Conservation (phyloP, 2,113 vertebrate species). For the Hucho hucho region DNA sequence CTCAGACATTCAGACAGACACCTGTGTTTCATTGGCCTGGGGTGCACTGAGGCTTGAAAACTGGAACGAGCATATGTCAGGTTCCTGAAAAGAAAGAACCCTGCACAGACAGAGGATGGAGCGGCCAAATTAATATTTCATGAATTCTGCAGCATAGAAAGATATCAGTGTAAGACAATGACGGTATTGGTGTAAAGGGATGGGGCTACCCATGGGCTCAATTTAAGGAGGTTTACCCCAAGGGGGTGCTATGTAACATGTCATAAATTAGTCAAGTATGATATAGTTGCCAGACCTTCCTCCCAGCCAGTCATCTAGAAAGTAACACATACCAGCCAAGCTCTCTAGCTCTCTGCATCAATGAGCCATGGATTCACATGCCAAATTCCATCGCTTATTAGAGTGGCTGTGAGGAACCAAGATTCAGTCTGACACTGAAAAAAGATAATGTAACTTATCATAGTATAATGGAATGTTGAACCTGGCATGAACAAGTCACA, state of each 20-base stretch:
- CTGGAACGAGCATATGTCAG: conserved; percentile 26
- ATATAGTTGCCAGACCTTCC: not conserved
- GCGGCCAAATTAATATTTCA: conserved; percentile 45
- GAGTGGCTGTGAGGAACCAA: conserved; percentile 8
- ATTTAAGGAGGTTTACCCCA: not conserved
- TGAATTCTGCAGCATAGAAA: conserved; percentile 19
- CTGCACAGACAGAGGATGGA: conserved; percentile 39
- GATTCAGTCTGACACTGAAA: conserved; percentile 2
- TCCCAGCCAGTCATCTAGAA: conserved; percentile 10
- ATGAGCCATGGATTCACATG: conserved; percentile 20
- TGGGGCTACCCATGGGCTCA: not conserved
- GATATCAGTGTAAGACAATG: conserved; percentile 14
- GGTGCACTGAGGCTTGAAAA: conserved; percentile 32
- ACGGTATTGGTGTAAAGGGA: not conserved
- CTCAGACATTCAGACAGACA: conserved; percentile 20
- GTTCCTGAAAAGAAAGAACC: conserved; percentile 34
- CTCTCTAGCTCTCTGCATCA: conserved; percentile 29
- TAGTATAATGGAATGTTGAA: too few species aligned
- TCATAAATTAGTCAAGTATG: conserved; percentile 2
- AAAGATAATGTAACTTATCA: not conserved
- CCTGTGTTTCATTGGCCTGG: conserved; percentile 40
- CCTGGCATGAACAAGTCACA: conserved; percentile 16
- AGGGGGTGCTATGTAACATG: conserved; percentile 11
- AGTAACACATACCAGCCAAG: conserved; percentile 4
- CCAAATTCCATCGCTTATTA: conserved; percentile 18